Percentiles rank a stretch among this genome's conserved stretches.
These are phyloP conservation scores for Picathartes gymnocephalus DNA, from an alignment of 2,113 vertebrate species.

Conservation along the genomic window DNA sequence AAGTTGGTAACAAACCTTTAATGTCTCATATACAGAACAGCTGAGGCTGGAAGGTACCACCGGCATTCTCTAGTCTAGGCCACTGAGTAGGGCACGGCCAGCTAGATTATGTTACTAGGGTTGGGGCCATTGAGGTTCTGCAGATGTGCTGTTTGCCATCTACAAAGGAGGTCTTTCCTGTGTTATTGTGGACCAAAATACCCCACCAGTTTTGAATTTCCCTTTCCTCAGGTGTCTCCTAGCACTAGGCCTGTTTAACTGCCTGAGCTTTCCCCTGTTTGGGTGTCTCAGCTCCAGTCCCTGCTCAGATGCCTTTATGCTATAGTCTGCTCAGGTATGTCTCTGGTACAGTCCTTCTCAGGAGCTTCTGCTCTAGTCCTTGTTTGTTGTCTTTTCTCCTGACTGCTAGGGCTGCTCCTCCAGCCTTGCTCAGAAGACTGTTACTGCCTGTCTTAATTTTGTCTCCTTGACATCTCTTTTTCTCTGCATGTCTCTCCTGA, in stretches of 20 bases:
- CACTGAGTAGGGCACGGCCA: not conserved
- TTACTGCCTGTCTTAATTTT: too few species aligned
- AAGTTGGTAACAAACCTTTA: not conserved
- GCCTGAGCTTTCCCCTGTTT: fast-evolving
- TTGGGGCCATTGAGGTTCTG: not conserved
- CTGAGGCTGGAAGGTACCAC: not conserved
- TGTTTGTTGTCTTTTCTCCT: not conserved
- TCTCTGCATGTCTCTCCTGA: not conserved
- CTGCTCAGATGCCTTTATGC: not conserved
- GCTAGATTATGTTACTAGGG: too few species aligned
- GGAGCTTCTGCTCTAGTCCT: not conserved
- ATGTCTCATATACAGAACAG: not conserved
- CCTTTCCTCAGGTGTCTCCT: not conserved
- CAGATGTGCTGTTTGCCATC: not conserved
- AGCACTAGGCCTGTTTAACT: not conserved
- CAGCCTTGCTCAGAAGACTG: not conserved
- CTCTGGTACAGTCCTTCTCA: not conserved
- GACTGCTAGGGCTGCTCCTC: not conserved
- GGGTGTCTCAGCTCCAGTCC: not conserved
- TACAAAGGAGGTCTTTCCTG: not conserved
- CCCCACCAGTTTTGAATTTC: not conserved
- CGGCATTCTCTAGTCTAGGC: not conserved
- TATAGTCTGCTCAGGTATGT: not conserved
- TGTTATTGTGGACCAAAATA: not conserved
- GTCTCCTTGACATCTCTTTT: not conserved